Percentiles rank a stretch among this genome's conserved stretches.
phyloP scores from a whole-genome alignment of 2,113 vertebrate genomes.

The Coptodon rendalli region DNA sequence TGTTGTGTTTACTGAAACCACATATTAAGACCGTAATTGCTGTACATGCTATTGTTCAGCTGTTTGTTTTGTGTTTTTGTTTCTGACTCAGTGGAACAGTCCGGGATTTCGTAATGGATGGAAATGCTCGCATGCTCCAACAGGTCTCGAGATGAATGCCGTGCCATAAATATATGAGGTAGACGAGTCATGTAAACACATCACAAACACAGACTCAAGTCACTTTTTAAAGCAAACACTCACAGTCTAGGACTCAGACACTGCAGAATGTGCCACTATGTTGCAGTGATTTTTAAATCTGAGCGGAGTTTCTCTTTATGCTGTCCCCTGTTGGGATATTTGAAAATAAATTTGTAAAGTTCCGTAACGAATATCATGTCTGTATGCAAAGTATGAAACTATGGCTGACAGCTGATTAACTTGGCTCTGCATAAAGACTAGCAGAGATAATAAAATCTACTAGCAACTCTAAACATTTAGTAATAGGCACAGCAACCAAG shows the following conservation, averaged over 20 bases:
- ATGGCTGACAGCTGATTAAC: background rate
- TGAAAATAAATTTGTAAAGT: background rate
- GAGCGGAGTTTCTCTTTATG: background rate
- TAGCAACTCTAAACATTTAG: background rate
- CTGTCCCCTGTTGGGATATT: background rate
- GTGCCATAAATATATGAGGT: background rate
- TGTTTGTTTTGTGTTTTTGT: conserved; percentile 43
- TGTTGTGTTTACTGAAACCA: conserved; percentile 8
- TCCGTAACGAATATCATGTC: background rate
- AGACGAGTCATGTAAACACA: background rate
- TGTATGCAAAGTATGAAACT: background rate
- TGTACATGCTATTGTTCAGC: conserved; percentile 13
- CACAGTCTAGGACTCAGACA: background rate
- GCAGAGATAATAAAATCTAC: background rate
- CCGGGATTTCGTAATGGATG: conserved; percentile 2
- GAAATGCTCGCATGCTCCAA: conserved; percentile 1
- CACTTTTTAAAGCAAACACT: background rate
- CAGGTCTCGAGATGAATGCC: background rate
- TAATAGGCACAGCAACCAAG: background rate
- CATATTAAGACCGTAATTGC: conserved; percentile 19
- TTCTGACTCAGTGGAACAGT: conserved; percentile 37
- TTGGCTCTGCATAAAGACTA: background rate
- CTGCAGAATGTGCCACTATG: background rate
- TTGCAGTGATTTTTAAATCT: background rate
- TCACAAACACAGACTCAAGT: background rate